These are phyloP conservation scores for Labrus mixtus DNA, from an alignment of 2,113 vertebrate genomes.

Conservation along the genomic window DNA sequence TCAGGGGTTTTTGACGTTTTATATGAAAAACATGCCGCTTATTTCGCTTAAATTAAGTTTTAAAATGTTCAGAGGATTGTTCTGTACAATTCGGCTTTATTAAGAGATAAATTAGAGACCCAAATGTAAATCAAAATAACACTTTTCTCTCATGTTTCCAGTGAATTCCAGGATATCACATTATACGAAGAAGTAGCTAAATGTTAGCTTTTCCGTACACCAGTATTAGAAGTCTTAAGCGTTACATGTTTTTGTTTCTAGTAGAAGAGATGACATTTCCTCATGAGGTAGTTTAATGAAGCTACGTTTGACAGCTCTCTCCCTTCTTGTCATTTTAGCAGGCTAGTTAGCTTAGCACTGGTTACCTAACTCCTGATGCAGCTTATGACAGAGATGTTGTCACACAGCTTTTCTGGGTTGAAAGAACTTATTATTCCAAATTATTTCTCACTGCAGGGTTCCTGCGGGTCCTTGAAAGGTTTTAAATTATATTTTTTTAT, in stretches of 20 bases:
- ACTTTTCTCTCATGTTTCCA: background rate
- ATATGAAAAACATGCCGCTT: rapidly evolving
- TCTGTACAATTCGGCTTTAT: background rate
- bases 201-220: background rate
- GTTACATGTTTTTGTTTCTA: background rate
- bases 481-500: no score
- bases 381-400: background rate
- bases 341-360: background rate
- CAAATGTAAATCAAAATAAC: rapidly evolving
- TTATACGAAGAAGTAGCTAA: background rate
- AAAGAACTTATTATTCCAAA: no score
- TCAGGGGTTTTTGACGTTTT: background rate
- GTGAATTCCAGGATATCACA: background rate
- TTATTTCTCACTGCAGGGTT: no score
- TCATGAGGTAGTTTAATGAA: background rate
- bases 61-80: rapidly evolving
- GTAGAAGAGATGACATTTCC: rapidly evolving
- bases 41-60: no score
- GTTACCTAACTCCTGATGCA: background rate
- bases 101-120: rapidly evolving
- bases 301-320: background rate
- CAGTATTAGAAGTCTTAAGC: rapidly evolving
- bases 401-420: no score
- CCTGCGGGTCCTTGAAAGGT: no score
- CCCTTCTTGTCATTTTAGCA: background rate